Percentiles rank a stretch among this genome's conserved stretches.
Evolutionary conservation across 2,888 invertebrate genomes (phyloP).

Genomic region (Anodontia alba): DNA sequence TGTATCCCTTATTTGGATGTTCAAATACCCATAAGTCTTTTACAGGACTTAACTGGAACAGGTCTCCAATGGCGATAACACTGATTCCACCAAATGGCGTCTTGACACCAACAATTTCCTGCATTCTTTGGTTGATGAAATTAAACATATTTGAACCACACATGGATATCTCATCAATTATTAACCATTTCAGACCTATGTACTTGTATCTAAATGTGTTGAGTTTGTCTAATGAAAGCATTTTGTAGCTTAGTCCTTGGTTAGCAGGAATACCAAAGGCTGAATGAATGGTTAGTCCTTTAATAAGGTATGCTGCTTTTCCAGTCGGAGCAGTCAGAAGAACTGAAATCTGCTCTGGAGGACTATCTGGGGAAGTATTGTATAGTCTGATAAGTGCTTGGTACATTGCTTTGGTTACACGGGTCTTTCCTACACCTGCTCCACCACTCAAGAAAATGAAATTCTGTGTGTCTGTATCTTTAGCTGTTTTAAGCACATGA

Average conservation of each 20-base stretch:
- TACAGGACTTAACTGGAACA: constrained; percentile 17
- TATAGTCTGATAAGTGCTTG: background rate
- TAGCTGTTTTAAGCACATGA: background rate
- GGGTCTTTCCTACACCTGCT: too few species aligned
- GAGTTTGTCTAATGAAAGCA: background rate
- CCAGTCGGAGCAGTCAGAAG: background rate
- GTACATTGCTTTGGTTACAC: background rate
- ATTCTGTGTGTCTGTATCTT: background rate
- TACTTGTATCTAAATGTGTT: background rate
- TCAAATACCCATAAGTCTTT: background rate
- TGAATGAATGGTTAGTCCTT: background rate
- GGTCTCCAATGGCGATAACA: constrained; percentile 24
- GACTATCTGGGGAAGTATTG: too few species aligned
- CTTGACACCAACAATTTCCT: background rate
- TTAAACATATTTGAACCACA: constrained; percentile 3
- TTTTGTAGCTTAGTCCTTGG: background rate
- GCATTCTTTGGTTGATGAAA: background rate
- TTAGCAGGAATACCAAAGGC: background rate
- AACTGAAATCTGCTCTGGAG: too few species aligned
- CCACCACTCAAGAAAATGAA: background rate
- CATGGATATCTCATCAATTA: constrained; percentile 23
- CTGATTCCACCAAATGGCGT: constrained; percentile 13
- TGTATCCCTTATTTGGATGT: background rate
- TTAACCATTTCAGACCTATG: background rate
- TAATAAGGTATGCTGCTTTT: background rate